A percentile compares a stretch with the other conserved stretches of the same genome.
Evolutionary conservation across 2,113 vertebrate genomes (phyloP).

Genomic region (Podarcis cretensis): DNA sequence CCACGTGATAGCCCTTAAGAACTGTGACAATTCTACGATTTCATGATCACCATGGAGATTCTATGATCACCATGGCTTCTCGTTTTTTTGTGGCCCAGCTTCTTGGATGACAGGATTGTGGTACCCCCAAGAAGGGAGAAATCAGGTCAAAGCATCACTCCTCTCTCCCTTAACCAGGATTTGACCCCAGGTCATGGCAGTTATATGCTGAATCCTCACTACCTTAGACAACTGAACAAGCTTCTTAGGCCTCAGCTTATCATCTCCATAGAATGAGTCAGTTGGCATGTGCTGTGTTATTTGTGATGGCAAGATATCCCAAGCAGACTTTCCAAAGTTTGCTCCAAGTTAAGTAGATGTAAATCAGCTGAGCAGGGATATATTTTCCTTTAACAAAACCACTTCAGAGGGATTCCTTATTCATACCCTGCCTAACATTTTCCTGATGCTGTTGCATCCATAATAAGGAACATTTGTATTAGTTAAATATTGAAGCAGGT

Average conservation of each 20-base stretch:
- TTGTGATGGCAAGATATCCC: not conserved
- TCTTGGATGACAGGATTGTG: not conserved
- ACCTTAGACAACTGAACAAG: not conserved
- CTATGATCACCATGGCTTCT: not conserved
- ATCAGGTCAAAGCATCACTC: not conserved
- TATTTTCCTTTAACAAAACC: not conserved
- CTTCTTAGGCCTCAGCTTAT: not conserved
- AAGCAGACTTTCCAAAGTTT: not conserved
- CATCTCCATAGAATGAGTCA: not conserved
- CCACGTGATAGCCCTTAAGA: too few species aligned
- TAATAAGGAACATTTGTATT: not conserved
- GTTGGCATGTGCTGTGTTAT: not conserved
- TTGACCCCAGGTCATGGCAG: not conserved
- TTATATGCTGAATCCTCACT: not conserved
- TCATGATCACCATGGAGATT: not conserved
- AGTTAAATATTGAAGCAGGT: not conserved
- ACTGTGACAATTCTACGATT: too few species aligned
- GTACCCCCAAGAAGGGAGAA: not conserved
- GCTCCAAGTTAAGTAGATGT: not conserved
- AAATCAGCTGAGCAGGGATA: not conserved
- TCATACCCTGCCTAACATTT: not conserved
- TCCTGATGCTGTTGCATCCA: accelerated
- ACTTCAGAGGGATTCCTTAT: accelerated
- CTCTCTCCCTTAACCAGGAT: not conserved
- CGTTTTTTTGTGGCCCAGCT: not conserved